Evolutionary conservation across 2,888 invertebrate species (phyloP).

Genomic region (Yponomeuta cagnagella): DNA sequence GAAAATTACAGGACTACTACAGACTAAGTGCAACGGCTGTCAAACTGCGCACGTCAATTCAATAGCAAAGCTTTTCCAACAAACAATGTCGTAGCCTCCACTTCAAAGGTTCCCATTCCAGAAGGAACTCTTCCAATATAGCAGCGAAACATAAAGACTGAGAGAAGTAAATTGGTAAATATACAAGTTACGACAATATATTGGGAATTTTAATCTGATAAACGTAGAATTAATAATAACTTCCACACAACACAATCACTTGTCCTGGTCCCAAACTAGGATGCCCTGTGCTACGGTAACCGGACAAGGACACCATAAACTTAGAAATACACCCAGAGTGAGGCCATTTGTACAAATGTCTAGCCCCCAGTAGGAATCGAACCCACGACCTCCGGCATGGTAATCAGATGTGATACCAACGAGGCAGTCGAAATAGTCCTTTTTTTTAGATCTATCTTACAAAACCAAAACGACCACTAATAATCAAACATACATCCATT

Average conservation of each 20-base stretch:
- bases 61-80: neutral
- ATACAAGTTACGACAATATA: slow-evolving; percentile 21
- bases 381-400: too few relatives aligned
- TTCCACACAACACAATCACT: too few relatives aligned
- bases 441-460: too few relatives aligned
- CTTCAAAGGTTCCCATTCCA: slow-evolving; percentile 35
- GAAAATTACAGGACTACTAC: too few relatives aligned
- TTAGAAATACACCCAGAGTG: too few relatives aligned
- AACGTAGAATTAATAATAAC: neutral
- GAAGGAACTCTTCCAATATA: slow-evolving; percentile 40
- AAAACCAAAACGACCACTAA: neutral
- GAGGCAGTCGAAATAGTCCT: neutral
- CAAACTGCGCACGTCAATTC: neutral
- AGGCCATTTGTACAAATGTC: too few relatives aligned
- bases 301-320: too few relatives aligned
- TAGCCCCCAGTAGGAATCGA: too few relatives aligned
- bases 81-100: neutral
- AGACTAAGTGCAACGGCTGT: too few relatives aligned
- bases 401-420: too few relatives aligned
- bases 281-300: too few relatives aligned
- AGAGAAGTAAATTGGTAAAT: slow-evolving; percentile 21
- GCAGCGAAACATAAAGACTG: slow-evolving; percentile 33
- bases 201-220: slow-evolving; percentile 19
- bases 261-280: too few relatives aligned
- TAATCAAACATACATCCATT: slow-evolving; percentile 13